Evolutionary conservation across 2,113 vertebrate genomes (phyloP), one percentile per base, ranked within the genome.

Genomic region (Gobio gobio): DNA sequence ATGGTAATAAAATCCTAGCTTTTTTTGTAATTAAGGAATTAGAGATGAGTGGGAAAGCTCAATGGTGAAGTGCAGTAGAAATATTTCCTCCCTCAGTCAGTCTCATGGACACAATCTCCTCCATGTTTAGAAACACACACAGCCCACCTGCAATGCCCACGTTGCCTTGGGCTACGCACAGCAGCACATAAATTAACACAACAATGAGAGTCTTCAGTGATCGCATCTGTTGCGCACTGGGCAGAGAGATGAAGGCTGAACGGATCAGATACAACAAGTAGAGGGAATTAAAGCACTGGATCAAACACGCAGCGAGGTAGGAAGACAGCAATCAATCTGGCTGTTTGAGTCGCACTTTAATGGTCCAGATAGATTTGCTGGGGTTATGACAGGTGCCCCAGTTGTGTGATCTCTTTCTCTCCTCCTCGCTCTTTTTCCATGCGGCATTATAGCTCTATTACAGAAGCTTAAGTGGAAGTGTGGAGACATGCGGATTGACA

Each of bases 121-220:
- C 40, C 43, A 26, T 63, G 77, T 63, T 85, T 72, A 56, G 64
- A 80, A 24, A 18, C 58, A 80, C 26, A 18, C 51, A 22, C 84
- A 66, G 84, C 78, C 66, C 68, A 63, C 43, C 68, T 59, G 54
- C 66, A 63, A 49, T 51, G 78, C 56, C 26, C 40, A 63, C 43
- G 26, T 61, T 40, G 26, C 66, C 68, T 68, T 22, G 12, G 76
- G 76, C 49, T 74, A 45, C n/a, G 12, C 51, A 61, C 84, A 85
- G 51, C 84, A 80, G 76, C 45, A 64, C 79, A 82, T 82, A 82
- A 82, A 82, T 24, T 73, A 73, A 61, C 78, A 85, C 47, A 74
- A 72, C 84, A 73, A 70, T 49, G 26, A 78, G 29, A 18, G 54
- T 47, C 36, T 61, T 85, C 66, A 51, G 7, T 72, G 64, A 79